Base-by-base conservation (phyloP, 2,888 invertebrate genomes). In the Acronicta alni region DNA sequence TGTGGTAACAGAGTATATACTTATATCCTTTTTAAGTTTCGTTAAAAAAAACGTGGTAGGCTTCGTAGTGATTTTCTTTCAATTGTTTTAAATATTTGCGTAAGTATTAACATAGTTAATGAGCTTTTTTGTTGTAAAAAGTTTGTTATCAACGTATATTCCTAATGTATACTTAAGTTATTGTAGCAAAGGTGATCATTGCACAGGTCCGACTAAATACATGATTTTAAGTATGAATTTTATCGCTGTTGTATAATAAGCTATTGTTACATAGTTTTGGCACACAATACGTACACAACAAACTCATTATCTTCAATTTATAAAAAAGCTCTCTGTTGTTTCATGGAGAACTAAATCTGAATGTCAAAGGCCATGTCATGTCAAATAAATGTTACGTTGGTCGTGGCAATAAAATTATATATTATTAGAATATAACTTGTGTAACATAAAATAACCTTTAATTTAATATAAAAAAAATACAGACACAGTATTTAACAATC, bases 1-100 rank as follows among this genome's bases (percentile, higher is more conserved):
- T 51, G 16, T 46, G 16, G 5, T n/a, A n/a, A 35, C 3, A 69
- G 18, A 38, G 7, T 44, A 18, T 30, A n/a, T n/a, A n/a, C n/a
- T n/a, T n/a, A n/a, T n/a, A n/a, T 35, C 32, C 37, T 53, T 53
- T 16, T 37, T 68, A 38, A 35, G 45, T 62, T 38, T 9, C 9
- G 1, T 17, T 26, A 12, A 10, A 23, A 39, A 1, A 16, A 41
- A 18, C 15, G 16, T 49, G 32, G n/a, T 12, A 17, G 15, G 38
- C 7, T 44, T 18, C 12, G n/a, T 12, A 43, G 52, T 52, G 52
- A 35, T 23, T 20, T 43, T 12, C 0, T 16, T 39, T 16, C 18
- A 32, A 26, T 18, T 30, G 26, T 5, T 14, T 43, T 17, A 2
- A 12, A 30, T 14, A 17, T 35, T 57, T 38, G 12, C 14, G 14